A percentile compares a stretch with the other conserved stretches of the same genome.
Evolutionary conservation across 1,140 invertebrate genomes (phyloP).

Genomic region (Orius insidiosus): DNA sequence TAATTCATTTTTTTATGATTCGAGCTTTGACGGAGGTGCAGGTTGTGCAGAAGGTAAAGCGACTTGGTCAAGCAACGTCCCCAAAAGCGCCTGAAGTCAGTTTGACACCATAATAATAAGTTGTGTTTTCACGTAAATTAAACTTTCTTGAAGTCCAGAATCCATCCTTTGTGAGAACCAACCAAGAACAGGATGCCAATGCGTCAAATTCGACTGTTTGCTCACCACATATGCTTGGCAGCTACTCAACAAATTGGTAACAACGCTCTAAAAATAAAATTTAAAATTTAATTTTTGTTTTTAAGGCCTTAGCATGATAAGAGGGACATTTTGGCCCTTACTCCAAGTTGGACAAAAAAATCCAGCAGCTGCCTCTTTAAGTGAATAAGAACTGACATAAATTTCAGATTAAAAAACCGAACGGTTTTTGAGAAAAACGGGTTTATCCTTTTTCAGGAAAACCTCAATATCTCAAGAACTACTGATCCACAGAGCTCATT

Average conservation of each 20-base stretch:
- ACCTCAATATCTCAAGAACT: too few relatives aligned
- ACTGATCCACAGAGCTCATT: too few relatives aligned
- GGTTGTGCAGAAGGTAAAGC: slow-evolving; percentile 7
- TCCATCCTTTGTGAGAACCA: slow-evolving; percentile 86
- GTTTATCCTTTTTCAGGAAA: too few relatives aligned
- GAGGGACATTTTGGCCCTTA: too few relatives aligned
- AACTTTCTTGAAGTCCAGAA: slow-evolving; percentile 60
- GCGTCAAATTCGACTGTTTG: slow-evolving; percentile 63
- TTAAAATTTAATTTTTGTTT: too few relatives aligned
- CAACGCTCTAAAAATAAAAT: slow-evolving; percentile 51
- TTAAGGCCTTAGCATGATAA: too few relatives aligned
- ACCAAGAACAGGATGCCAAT: slow-evolving; percentile 95
- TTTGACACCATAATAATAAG: slow-evolving; percentile 69
- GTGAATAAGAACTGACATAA: too few relatives aligned
- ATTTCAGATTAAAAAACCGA: too few relatives aligned
- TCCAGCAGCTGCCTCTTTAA: too few relatives aligned
- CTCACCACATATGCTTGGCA: slow-evolving; percentile 60
- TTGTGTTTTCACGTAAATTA: slow-evolving; percentile 63
- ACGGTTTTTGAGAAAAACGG: too few relatives aligned
- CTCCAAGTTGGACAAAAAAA: too few relatives aligned
- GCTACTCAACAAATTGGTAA: slow-evolving; percentile 60
- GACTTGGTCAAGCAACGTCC: slow-evolving; percentile 26
- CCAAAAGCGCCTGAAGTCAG: slow-evolving; percentile 34
- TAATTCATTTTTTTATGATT: slow-evolving; percentile 17
- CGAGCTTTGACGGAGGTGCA: slow-evolving; percentile 9